Conservation (phyloP, 2,888 invertebrate species). For the Drosophila macrothrix region DNA sequence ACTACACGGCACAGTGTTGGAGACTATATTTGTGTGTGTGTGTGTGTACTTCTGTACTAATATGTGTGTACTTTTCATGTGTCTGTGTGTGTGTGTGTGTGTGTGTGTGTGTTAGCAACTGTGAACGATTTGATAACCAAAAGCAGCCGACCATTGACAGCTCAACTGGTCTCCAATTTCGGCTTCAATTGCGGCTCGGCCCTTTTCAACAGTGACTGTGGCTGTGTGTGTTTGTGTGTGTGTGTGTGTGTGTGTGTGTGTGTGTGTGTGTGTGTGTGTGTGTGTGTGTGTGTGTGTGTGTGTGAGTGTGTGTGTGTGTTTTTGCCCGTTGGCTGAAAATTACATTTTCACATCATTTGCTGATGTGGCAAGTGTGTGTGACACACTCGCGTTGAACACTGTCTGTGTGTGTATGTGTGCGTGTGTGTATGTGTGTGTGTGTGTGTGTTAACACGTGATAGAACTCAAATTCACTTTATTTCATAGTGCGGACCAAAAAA, state of each 20-base stretch:
- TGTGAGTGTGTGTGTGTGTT: neutral
- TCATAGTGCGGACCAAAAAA: constrained; percentile 43
- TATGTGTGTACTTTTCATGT: constrained; percentile 4
- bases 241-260: neutral
- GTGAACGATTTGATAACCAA: constrained; percentile 52
- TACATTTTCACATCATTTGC: constrained; percentile 81
- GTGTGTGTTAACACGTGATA: constrained; percentile 27
- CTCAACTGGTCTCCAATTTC: constrained; percentile 61
- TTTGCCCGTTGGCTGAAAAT: constrained; percentile 63
- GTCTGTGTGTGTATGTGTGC: constrained; percentile 8
- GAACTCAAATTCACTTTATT: constrained; percentile 54
- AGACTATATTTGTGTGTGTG: constrained; percentile 10
- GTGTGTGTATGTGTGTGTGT: constrained; percentile 12
- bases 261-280: too few species aligned
- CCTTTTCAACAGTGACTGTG: constrained; percentile 13
- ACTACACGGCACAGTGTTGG: constrained; percentile 49
- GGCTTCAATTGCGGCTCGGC: constrained; percentile 48
- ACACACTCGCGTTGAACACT: constrained; percentile 19
- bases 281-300: too few species aligned
- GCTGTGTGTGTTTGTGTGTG: neutral
- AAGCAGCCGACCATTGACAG: constrained; percentile 55
- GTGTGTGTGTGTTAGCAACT: constrained; percentile 25
- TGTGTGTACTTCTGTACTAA: constrained; percentile 3
- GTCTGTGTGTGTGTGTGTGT: constrained; percentile 13
- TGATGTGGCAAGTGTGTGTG: constrained; percentile 78